Conservation (phyloP, 1,140 invertebrate species). For the Drosophila virilis region DNA sequence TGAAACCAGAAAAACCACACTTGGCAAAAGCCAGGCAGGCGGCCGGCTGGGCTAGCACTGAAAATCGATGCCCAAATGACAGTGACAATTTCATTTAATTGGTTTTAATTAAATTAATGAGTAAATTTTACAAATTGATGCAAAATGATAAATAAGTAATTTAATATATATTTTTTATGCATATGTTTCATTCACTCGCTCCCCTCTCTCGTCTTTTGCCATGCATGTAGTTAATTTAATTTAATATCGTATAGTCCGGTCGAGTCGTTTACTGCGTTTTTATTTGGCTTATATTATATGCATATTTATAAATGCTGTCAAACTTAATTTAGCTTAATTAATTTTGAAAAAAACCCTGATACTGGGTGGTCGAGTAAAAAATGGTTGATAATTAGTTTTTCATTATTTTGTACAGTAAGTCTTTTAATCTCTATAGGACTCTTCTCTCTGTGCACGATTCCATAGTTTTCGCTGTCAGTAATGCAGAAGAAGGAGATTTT, state of each 20-base stretch:
- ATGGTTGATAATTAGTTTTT: slow-evolving; percentile 42
- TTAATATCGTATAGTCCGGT: slow-evolving; percentile 67
- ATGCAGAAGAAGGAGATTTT: too few relatives aligned
- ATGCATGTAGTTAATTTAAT: slow-evolving; percentile 70
- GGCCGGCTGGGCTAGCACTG: slow-evolving; percentile 19
- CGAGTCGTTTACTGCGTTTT: slow-evolving; percentile 22
- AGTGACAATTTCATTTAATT: slow-evolving; percentile 83
- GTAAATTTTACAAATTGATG: slow-evolving; percentile 83
- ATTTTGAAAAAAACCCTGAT: slow-evolving; percentile 52
- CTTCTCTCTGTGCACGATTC: too few relatives aligned
- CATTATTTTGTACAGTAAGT: slow-evolving; percentile 13
- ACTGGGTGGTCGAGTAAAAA: slow-evolving; percentile 11
- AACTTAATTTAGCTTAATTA: slow-evolving; percentile 78
- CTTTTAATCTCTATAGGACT: not conserved
- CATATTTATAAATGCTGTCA: slow-evolving; percentile 66
- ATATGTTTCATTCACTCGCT: not conserved
- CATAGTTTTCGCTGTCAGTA: too few relatives aligned
- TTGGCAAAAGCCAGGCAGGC: slow-evolving; percentile 48
- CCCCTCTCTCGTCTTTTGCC: not conserved
- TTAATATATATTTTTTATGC: slow-evolving; percentile 64
- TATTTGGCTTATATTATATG: slow-evolving; percentile 19
- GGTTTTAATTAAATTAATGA: slow-evolving; percentile 83
- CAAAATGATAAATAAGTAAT: slow-evolving; percentile 83
- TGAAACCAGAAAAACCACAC: slow-evolving; percentile 68
- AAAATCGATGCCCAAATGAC: slow-evolving; percentile 82